These are phyloP conservation scores for Ptychochromis oligacanthus DNA, from an alignment of 2,113 vertebrate species.

Conservation along the genomic window DNA sequence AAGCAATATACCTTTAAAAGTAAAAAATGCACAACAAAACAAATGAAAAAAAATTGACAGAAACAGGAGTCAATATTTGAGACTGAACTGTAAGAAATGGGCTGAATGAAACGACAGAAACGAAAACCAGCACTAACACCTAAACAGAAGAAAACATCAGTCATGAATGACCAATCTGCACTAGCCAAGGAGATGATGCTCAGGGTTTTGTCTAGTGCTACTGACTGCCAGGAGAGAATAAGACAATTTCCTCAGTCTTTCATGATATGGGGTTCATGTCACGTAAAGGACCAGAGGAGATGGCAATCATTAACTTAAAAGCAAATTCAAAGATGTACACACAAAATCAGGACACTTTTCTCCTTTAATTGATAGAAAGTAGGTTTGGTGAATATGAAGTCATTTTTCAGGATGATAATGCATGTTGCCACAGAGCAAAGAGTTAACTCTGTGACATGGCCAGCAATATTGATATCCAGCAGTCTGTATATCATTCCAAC, in stretches of 20 bases:
- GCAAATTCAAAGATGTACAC: not conserved
- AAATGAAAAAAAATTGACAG: not conserved
- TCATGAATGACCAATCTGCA: not conserved
- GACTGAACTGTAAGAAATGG: not conserved
- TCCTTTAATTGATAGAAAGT: not conserved
- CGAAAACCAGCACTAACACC: not conserved
- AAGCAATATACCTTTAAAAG: not conserved
- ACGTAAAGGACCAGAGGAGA: not conserved
- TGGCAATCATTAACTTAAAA: not conserved
- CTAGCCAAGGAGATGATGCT: not conserved
- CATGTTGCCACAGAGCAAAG: not conserved
- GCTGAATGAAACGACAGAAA: not conserved
- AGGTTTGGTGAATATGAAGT: not conserved
- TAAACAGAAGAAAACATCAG: not conserved
- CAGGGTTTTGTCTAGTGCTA: not conserved
- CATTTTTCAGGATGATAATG: not conserved
- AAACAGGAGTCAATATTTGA: not conserved
- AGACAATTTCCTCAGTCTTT: not conserved
- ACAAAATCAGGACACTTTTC: not conserved
- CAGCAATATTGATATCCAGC: fast-evolving
- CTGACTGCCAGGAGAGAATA: not conserved
- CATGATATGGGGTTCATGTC: not conserved
- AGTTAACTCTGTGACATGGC: not conserved
- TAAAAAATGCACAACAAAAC: not conserved
- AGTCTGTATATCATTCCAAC: too few relatives aligned